These are phyloP conservation scores for Notiomystis cincta DNA, from an alignment of 2,113 vertebrate genomes.

Conservation along the genomic window DNA sequence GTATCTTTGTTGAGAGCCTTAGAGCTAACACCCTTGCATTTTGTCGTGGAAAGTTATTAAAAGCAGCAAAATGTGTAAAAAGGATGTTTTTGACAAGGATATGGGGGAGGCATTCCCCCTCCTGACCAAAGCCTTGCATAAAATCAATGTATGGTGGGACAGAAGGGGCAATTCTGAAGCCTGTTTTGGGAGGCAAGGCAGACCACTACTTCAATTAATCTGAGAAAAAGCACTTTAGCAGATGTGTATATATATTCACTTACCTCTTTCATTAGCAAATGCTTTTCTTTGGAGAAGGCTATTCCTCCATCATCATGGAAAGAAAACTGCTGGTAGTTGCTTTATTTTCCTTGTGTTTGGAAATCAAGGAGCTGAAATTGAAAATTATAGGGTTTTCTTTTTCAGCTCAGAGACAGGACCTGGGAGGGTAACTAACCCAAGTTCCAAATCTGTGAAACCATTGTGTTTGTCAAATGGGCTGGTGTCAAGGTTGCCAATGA, in stretches of 20 bases:
- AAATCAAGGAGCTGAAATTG: neutral
- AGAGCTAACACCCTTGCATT: neutral
- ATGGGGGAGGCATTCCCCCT: neutral
- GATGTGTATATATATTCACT: neutral
- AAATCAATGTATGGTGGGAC: neutral
- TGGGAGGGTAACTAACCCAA: neutral
- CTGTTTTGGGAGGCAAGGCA: neutral
- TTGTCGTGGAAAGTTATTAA: neutral
- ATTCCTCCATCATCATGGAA: neutral
- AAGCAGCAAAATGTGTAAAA: neutral
- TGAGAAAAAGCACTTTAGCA: neutral
- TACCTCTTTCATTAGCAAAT: neutral
- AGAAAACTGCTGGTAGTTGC: neutral
- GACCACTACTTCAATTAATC: neutral
- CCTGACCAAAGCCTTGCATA: neutral
- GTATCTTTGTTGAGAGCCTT: neutral
- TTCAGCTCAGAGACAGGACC: neutral
- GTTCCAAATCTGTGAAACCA: neutral
- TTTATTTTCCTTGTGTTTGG: neutral
- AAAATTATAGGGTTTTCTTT: neutral
- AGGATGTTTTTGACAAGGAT: fast-evolving
- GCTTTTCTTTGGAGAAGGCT: neutral
- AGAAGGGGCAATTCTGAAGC: neutral
- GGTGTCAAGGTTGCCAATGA: neutral
- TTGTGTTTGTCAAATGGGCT: neutral